Conservation (phyloP, 2,888 invertebrate species). For the Caenorhabditis sp. region DNA sequence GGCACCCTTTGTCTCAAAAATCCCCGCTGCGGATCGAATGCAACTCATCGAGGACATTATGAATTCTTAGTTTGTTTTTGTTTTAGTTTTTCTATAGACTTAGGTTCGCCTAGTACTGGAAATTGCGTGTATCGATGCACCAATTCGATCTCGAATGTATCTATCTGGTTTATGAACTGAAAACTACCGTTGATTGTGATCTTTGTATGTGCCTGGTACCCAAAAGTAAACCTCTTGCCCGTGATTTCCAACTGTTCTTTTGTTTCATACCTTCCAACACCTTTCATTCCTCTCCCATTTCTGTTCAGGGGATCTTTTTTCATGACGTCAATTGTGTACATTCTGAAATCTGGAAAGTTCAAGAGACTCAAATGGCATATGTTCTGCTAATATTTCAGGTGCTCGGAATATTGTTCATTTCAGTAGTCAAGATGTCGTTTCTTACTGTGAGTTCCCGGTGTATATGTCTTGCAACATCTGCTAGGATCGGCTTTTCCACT, state of each 20-base stretch:
- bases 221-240: constrained; percentile 10
- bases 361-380: neutral
- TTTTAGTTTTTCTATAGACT: constrained; percentile 4
- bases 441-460: neutral
- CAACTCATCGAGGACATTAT: constrained; percentile 40
- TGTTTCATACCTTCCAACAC: neutral
- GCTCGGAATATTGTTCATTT: neutral
- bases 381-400: constrained; percentile 2
- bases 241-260: neutral
- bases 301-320: too few relatives aligned
- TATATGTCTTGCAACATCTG: too few relatives aligned
- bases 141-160: neutral
- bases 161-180: neutral
- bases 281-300: neutral
- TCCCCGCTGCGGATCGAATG: constrained; percentile 28
- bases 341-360: neutral
- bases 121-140: neutral
- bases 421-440: neutral
- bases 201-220: neutral
- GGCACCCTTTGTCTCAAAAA: constrained; percentile 38
- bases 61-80: constrained; percentile 17
- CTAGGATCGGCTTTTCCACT: too few relatives aligned
- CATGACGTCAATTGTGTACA: too few relatives aligned
- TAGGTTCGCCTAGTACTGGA: neutral
- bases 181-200: neutral